phyloP scores from a whole-genome alignment of 2,888 invertebrate genomes.

The Sinelater perroti region DNA sequence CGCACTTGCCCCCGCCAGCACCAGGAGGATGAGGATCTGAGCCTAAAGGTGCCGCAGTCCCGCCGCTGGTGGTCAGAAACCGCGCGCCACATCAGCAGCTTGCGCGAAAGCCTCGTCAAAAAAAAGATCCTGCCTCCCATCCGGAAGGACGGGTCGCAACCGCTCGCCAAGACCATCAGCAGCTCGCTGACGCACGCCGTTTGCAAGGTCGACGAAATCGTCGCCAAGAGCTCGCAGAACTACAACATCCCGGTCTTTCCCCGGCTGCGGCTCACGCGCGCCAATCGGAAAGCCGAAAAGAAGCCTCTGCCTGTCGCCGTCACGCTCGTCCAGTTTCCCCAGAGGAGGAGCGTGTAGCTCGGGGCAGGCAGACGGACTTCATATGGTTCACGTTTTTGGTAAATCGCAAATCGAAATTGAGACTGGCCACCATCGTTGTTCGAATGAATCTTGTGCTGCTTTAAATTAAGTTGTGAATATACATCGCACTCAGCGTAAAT shows the following conservation, averaged over 20 bases:
- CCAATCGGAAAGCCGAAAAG: conserved; percentile 58
- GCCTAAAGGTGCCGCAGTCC: conserved; percentile 48
- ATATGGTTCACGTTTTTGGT: no score
- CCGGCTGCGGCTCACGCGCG: conserved; percentile 58
- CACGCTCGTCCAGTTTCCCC: conserved; percentile 48
- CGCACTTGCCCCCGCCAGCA: conserved; percentile 35
- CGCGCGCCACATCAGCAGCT: conserved; percentile 53
- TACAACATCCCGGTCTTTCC: conserved; percentile 55
- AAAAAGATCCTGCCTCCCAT: conserved; percentile 53
- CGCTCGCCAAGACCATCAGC: conserved; percentile 47
- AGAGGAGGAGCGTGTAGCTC: neutral
- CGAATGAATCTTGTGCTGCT: no score
- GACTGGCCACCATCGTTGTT: no score
- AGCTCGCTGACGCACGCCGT: conserved; percentile 40
- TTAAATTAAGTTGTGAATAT: no score
- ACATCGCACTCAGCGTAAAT: no score
- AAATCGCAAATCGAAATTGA: no score
- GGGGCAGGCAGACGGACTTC: no score
- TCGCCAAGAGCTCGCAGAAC: conserved; percentile 47
- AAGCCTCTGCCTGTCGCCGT: conserved; percentile 53
- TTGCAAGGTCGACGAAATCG: conserved; percentile 55
- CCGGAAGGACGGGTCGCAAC: no score
- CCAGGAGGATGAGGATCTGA: conserved; percentile 30
- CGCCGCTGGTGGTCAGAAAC: conserved; percentile 59
- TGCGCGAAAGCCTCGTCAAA: conserved; percentile 51